Conservation (phyloP, 2,797 vertebrate genomes). For the Mareca penelope region DNA sequence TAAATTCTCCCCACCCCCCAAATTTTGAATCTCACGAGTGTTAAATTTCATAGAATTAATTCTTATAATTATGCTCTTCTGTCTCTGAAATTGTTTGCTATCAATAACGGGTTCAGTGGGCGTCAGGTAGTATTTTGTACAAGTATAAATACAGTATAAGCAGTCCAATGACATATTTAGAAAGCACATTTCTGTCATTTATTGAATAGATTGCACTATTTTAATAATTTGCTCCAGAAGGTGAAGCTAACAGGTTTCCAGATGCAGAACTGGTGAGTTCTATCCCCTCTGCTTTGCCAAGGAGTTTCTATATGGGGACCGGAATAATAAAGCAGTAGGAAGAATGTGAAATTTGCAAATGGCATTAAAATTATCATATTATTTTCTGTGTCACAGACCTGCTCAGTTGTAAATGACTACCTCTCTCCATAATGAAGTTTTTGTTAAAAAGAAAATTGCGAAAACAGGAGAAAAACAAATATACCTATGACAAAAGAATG, state of each 20-base stretch:
- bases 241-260: not conserved
- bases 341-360: not conserved
- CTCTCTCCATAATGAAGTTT: not conserved
- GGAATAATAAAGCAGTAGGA: not conserved
- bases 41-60: not conserved
- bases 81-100: not conserved
- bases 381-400: not conserved
- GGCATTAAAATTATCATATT: not conserved
- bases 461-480: not conserved
- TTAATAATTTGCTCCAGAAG: not conserved
- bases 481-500: not conserved
- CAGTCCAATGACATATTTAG: not conserved
- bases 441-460: not conserved
- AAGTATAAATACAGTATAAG: not conserved
- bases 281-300: not conserved
- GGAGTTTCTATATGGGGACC: rapidly evolving
- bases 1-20: not conserved
- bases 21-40: rapidly evolving
- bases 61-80: not conserved
- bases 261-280: not conserved
- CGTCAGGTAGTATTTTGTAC: not conserved
- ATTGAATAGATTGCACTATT: not conserved
- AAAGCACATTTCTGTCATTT: not conserved
- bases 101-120: not conserved
- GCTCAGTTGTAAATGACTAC: not conserved